A percentile compares a stretch with the other conserved stretches of the same genome.
Evolutionary conservation across 1,140 invertebrate genomes (phyloP).

Genomic region (Yoshiicerus persimilis): DNA sequence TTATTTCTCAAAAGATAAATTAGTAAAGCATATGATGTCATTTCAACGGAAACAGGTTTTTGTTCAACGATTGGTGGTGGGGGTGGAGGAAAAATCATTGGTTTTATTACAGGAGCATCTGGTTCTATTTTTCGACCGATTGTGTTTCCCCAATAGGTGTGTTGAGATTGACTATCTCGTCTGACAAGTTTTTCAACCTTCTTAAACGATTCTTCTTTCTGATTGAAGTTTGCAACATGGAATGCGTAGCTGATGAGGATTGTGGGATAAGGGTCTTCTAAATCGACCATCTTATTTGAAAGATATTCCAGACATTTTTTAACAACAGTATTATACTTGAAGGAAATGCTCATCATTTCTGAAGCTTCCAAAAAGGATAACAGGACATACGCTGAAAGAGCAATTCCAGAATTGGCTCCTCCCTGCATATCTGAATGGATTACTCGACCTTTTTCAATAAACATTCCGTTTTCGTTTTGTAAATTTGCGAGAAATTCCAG

Average conservation of each 20-base stretch:
- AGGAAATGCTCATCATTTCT: too few relatives aligned
- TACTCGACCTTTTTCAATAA: constrained; percentile 19
- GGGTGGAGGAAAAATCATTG: too few relatives aligned
- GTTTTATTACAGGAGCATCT: constrained; percentile 63
- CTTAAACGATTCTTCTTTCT: constrained; percentile 65
- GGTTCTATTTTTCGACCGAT: constrained; percentile 59
- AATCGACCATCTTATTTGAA: constrained; percentile 39
- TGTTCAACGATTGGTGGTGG: constrained; percentile 40
- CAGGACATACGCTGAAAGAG: constrained; percentile 7
- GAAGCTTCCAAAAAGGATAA: constrained; percentile 17
- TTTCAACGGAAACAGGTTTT: constrained; percentile 78
- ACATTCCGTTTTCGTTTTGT: constrained; percentile 15
- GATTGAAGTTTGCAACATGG: constrained; percentile 70
- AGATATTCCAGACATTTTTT: not conserved
- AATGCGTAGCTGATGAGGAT: constrained; percentile 73
- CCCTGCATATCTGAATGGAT: not conserved
- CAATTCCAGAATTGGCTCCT: not conserved
- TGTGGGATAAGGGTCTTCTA: constrained; percentile 74
- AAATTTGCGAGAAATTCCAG: not conserved
- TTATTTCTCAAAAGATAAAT: not conserved
- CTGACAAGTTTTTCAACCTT: constrained; percentile 66
- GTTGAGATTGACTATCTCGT: too few relatives aligned
- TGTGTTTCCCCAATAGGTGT: constrained; percentile 46
- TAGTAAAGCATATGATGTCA: constrained; percentile 71
- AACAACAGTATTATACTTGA: not conserved